Evolutionary conservation across 2,888 invertebrate genomes (phyloP).

Genomic region (Chirona hameri): DNA sequence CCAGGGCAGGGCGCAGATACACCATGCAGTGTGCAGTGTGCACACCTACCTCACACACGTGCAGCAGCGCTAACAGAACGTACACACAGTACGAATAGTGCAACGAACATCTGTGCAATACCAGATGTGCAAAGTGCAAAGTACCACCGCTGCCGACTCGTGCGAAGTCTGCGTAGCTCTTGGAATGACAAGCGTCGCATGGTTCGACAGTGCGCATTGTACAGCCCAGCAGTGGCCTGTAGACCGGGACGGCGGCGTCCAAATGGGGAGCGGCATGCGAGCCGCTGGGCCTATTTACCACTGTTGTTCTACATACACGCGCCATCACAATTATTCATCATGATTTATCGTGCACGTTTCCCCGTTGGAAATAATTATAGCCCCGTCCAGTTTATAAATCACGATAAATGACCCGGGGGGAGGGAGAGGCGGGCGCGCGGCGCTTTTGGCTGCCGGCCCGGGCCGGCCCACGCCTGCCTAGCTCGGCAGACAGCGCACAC

Average conservation of each 20-base stretch:
- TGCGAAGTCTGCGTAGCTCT: no score
- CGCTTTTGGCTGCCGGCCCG: neutral
- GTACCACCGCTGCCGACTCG: no score
- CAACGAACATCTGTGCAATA: no score
- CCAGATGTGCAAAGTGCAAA: no score
- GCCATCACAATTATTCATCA: constrained; percentile 1
- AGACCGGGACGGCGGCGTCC: neutral
- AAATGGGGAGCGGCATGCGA: neutral
- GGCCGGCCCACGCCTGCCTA: neutral
- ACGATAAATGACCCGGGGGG: neutral
- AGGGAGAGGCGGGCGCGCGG: neutral
- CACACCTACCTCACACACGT: no score
- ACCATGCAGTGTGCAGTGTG: no score
- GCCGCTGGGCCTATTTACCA: neutral
- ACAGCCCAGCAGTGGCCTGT: no score
- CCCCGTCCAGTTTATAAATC: constrained; percentile 1
- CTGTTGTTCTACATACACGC: neutral
- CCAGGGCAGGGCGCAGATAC: no score
- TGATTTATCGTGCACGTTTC: constrained; percentile 4
- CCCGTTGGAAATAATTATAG: constrained; percentile 4
- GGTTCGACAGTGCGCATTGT: no score
- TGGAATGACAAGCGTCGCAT: no score
- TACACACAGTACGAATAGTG: no score
- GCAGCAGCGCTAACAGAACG: no score
- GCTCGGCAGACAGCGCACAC: neutral